Conservation (phyloP, 2,797 vertebrate genomes). For the Myotis daubentonii region DNA sequence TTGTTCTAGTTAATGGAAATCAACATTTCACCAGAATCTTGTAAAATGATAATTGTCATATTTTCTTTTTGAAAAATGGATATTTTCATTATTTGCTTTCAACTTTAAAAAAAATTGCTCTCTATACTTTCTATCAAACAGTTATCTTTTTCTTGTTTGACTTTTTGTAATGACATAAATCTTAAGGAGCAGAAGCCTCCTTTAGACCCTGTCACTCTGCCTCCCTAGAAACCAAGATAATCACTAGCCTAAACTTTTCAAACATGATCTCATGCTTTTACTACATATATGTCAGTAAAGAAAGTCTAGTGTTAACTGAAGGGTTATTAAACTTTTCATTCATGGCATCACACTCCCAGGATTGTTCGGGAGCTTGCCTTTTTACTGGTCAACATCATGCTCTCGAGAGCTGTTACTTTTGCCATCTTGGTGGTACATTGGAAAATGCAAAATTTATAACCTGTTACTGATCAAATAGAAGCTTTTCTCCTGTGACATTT, state of each 20-base stretch:
- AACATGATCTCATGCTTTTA: background rate
- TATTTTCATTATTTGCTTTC: background rate
- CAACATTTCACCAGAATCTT: background rate
- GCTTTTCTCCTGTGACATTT: background rate
- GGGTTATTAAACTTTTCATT: background rate
- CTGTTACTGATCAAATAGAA: background rate
- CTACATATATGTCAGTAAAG: background rate
- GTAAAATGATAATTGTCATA: background rate
- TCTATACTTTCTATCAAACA: background rate
- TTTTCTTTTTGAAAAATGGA: background rate
- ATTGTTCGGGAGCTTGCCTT: background rate
- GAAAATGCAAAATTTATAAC: slow-evolving; percentile 5
- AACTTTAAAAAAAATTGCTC: background rate
- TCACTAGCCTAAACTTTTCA: background rate
- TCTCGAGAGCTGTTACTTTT: background rate
- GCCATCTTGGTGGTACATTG: background rate
- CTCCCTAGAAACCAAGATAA: background rate
- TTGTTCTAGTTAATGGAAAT: background rate
- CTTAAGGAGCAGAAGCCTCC: background rate
- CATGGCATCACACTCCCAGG: background rate
- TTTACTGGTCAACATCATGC: background rate
- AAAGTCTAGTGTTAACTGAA: background rate
- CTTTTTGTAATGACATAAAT: background rate
- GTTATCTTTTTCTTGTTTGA: background rate
- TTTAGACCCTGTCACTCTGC: background rate